Conservation (phyloP, 2,113 vertebrate species). For the Hippocampus zosterae region DNA sequence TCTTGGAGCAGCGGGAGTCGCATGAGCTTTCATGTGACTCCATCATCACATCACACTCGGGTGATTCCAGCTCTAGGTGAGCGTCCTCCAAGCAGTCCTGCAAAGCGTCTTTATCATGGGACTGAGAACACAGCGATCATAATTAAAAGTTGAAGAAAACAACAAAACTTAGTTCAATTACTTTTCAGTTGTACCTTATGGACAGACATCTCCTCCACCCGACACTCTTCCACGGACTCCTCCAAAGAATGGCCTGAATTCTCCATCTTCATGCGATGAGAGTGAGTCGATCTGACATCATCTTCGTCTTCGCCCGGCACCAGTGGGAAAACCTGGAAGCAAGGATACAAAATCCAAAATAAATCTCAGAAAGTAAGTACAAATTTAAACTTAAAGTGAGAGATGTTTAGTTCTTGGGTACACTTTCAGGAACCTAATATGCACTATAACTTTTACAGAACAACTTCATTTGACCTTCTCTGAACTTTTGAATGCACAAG, state of each 20-base stretch:
- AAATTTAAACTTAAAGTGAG: not conserved
- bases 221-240: constrained; percentile 55
- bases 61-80: constrained; percentile 52
- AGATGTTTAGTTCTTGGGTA: no score
- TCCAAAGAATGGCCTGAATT: constrained; percentile 64
- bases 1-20: constrained; percentile 64
- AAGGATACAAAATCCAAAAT: constrained; percentile 8
- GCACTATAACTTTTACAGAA: no score
- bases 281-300: constrained; percentile 62
- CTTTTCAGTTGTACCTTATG: constrained; percentile 53
- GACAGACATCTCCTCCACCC: constrained; percentile 59
- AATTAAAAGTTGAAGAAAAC: not conserved
- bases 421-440: no score
- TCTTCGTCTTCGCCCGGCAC: constrained; percentile 57
- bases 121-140: constrained; percentile 25
- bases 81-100: constrained; percentile 61
- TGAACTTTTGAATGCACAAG: no score
- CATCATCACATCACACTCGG: constrained; percentile 51
- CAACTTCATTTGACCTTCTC: no score
- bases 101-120: constrained; percentile 61
- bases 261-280: constrained; percentile 66
- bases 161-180: not conserved
- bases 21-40: constrained; percentile 57
- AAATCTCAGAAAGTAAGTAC: not conserved
- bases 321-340: constrained; percentile 55